These are phyloP conservation scores for Pissodes strobi DNA, from an alignment of 1,140 invertebrate species.

Conservation along the genomic window DNA sequence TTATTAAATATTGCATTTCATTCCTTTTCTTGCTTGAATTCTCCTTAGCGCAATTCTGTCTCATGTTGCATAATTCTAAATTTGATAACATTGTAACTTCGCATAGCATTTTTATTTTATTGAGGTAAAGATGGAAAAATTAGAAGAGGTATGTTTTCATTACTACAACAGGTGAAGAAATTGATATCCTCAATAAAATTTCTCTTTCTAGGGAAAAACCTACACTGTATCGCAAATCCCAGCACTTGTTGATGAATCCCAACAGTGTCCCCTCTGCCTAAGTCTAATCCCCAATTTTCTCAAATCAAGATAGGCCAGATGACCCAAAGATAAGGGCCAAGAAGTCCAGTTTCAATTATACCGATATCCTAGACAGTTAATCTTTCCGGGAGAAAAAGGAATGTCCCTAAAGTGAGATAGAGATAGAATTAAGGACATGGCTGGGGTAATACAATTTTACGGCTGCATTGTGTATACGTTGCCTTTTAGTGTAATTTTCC, in stretches of 20 bases:
- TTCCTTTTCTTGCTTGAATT: too few species aligned
- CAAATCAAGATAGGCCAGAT: slow-evolving; percentile 29
- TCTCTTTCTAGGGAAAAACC: too few species aligned
- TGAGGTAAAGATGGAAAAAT: too few species aligned
- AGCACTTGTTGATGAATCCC: slow-evolving; percentile 20
- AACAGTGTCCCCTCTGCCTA: slow-evolving; percentile 6
- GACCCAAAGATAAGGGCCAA: slow-evolving; percentile 29
- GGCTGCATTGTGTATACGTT: not conserved
- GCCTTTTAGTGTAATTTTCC: too few species aligned
- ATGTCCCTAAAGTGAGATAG: slow-evolving; percentile 1
- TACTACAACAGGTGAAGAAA: too few species aligned
- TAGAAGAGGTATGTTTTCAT: too few species aligned
- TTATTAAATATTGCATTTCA: too few species aligned
- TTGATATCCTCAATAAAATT: too few species aligned
- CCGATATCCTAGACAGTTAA: slow-evolving; percentile 29
- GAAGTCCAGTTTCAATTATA: slow-evolving; percentile 36
- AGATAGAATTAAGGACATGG: slow-evolving; percentile 4
- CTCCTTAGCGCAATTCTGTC: too few species aligned
- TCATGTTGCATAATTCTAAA: too few species aligned
- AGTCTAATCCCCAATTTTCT: slow-evolving; percentile 32
- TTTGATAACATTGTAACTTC: too few species aligned
- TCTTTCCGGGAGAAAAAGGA: slow-evolving; percentile 9
- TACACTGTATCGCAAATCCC: not conserved
- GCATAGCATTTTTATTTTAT: too few species aligned
- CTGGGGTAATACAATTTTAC: slow-evolving; percentile 10